Evolutionary conservation across 2,113 vertebrate genomes (phyloP).

Genomic region (Tinamus guttatus): DNA sequence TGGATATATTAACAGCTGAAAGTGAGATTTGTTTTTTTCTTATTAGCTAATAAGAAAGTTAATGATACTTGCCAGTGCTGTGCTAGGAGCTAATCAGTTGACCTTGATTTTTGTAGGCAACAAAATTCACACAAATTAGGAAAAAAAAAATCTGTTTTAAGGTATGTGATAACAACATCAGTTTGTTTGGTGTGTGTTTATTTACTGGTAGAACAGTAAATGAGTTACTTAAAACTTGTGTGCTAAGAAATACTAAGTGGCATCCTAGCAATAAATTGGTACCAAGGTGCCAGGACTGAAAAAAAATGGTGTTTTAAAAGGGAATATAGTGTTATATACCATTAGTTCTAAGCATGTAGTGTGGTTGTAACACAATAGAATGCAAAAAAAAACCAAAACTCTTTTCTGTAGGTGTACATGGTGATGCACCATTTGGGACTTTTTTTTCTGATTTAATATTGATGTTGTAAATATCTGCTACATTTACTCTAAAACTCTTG

Average conservation of each 20-base stretch:
- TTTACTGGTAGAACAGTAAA: slow-evolving; percentile 13
- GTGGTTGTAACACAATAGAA: background rate
- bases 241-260: slow-evolving; percentile 32
- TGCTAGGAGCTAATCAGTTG: background rate
- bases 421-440: background rate
- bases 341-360: background rate
- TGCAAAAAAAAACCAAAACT: background rate
- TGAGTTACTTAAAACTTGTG: background rate
- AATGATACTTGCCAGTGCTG: background rate
- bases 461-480: background rate
- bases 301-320: slow-evolving; percentile 20
- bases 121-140: slow-evolving; percentile 27
- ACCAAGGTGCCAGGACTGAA: slow-evolving; percentile 22
- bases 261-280: slow-evolving; percentile 52
- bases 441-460: background rate
- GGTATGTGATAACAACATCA: slow-evolving; percentile 41
- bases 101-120: slow-evolving; percentile 33
- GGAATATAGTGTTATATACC: slow-evolving; percentile 7
- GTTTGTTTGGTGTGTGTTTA: slow-evolving; percentile 60
- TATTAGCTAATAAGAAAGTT: background rate
- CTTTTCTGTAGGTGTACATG: background rate
- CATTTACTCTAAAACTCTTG: background rate
- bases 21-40: background rate
- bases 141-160: slow-evolving; percentile 59
- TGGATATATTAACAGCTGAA: background rate